These are phyloP conservation scores for Lepidonotus clava DNA, from an alignment of 2,888 invertebrate species.

Conservation along the genomic window DNA sequence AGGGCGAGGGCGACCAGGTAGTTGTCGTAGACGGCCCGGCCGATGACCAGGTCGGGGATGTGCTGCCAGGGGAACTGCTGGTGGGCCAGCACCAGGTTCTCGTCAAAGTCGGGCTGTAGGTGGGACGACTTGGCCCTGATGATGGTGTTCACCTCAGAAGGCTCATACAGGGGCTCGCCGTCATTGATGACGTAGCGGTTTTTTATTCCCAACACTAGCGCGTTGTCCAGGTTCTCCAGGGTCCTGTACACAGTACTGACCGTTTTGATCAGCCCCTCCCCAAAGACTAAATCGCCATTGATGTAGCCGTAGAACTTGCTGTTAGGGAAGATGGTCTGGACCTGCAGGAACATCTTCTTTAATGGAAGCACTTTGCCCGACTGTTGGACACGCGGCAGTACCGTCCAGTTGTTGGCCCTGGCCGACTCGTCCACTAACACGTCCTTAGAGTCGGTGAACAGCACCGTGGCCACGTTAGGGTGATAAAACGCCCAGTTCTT, in stretches of 20 bases:
- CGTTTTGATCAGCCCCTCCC: background rate
- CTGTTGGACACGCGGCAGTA: background rate
- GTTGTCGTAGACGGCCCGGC: conserved; percentile 36
- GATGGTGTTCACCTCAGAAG: background rate
- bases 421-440: background rate
- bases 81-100: conserved; percentile 18
- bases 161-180: background rate
- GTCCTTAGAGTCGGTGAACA: background rate
- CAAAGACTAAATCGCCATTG: conserved; percentile 2
- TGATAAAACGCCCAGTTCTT: conserved; percentile 38
- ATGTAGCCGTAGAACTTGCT: conserved; percentile 27
- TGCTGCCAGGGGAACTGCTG: conserved; percentile 12
- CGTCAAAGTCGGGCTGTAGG: conserved; percentile 20
- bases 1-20: conserved; percentile 25
- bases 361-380: background rate
- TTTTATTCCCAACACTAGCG: background rate
- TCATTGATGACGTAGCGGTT: background rate
- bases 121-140: background rate
- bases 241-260: background rate
- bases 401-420: background rate
- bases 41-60: conserved; percentile 29
- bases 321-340: background rate
- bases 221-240: conserved; percentile 1
- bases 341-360: conserved; percentile 42
- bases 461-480: conserved; percentile 9